phyloP scores from a whole-genome alignment of 2,113 vertebrate genomes.

The Gavia stellata region DNA sequence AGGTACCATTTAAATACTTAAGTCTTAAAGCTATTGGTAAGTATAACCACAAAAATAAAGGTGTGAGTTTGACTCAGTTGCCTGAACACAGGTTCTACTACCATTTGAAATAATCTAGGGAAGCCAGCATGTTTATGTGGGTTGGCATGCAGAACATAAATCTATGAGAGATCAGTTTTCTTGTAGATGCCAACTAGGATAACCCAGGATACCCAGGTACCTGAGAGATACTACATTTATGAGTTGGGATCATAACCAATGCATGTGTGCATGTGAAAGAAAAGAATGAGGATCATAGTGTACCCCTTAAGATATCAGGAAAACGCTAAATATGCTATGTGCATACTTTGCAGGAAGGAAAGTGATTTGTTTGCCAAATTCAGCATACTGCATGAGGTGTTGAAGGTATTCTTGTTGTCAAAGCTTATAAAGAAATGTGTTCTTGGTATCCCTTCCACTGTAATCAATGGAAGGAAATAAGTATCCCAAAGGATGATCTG shows the following conservation, averaged over 20 bases:
- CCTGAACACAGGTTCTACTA: neutral
- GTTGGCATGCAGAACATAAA: neutral
- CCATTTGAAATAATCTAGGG: neutral
- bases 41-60: neutral
- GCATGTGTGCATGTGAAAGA: neutral
- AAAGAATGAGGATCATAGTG: neutral
- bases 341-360: neutral
- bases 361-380: neutral
- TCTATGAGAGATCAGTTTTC: neutral
- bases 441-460: neutral
- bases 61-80: neutral
- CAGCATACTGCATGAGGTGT: no score
- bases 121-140: fast-evolving
- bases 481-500: neutral
- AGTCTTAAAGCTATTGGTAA: neutral
- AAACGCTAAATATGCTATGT: neutral
- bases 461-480: neutral
- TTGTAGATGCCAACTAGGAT: neutral
- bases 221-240: neutral
- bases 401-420: neutral
- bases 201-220: neutral
- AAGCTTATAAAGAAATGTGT: neutral
- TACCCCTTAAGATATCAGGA: neutral
- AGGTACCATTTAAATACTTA: neutral
- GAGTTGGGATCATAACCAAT: neutral